Conservation (phyloP, 2,888 invertebrate species). For the Hedya salicella region DNA sequence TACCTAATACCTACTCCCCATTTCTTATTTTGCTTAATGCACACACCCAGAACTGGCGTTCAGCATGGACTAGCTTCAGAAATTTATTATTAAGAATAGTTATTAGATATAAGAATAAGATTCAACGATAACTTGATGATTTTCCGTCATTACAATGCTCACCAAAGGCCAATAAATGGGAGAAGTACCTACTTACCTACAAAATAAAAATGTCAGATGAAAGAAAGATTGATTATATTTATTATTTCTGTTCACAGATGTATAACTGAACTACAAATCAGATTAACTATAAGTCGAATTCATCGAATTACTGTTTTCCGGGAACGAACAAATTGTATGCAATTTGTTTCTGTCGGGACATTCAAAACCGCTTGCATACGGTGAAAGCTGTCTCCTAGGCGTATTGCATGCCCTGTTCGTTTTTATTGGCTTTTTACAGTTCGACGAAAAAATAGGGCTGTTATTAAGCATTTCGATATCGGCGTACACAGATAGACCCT, state of each 20-base stretch:
- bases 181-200: not conserved
- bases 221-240: not conserved
- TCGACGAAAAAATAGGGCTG: no score
- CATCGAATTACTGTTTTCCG: not conserved
- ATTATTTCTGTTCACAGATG: not conserved
- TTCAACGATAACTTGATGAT: no score
- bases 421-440: constrained; percentile 59
- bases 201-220: not conserved
- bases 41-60: no score
- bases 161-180: no score
- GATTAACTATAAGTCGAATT: constrained; percentile 16
- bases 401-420: constrained; percentile 75
- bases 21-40: no score
- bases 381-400: constrained; percentile 56
- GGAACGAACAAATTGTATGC: constrained; percentile 30
- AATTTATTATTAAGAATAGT: no score
- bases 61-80: no score
- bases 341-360: constrained; percentile 32
- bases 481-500: constrained; percentile 63
- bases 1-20: no score
- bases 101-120: no score
- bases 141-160: no score
- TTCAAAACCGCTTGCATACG: constrained; percentile 48
- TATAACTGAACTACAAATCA: not conserved
- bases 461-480: constrained; percentile 63